Evolutionary conservation across 2,888 invertebrate species (phyloP), one percentile per base, ranked within the genome.

Genomic region (Oscheius myriophilus): DNA sequence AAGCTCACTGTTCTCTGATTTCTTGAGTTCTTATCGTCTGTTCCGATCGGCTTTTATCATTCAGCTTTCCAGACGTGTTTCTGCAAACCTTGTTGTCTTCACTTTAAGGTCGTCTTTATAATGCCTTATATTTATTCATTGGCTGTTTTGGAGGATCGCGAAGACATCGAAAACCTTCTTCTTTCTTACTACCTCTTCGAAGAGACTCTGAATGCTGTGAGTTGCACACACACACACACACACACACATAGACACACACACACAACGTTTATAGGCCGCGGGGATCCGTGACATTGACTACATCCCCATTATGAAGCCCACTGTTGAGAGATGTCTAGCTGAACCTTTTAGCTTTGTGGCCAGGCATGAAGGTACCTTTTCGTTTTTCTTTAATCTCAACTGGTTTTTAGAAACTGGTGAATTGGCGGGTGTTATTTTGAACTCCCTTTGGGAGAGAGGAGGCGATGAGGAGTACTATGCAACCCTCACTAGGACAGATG

Each of bases 151-250:
- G 2, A n/a, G n/a, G 53, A 54, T 12, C 25, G 26, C n/a, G 39
- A 54, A n/a, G 53, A 54, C 26, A 54, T 54, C n/a, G 53, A 54
- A 25, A 23, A 54, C 4, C 53, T 54, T 14, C 53, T 54, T 25
- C 53, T 54, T 12, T 21, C 53, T 12, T 54, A 54, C n/a, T 54
- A 54, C 26, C 53, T 54, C 16, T 16, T 54, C 4, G 53, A 54
- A 25, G 53, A 54, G 12, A 54, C 53, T 12, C 53, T 54, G 26
- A 54, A 54, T 25, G 53, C 53, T 54, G 53, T 54, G 26, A 54
- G 53, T 33, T 16, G 7, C 7, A 3, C 14, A 14, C 21, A 26
- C 21, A 12, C 52, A n/a, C n/a, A n/a, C n/a, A n/a, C n/a, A n/a
- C n/a, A n/a, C n/a, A n/a, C n/a, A n/a, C n/a, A n/a, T n/a, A 33